Evolutionary conservation across 2,797 vertebrate genomes (phyloP).

Genomic region (Fistularia commersonii): DNA sequence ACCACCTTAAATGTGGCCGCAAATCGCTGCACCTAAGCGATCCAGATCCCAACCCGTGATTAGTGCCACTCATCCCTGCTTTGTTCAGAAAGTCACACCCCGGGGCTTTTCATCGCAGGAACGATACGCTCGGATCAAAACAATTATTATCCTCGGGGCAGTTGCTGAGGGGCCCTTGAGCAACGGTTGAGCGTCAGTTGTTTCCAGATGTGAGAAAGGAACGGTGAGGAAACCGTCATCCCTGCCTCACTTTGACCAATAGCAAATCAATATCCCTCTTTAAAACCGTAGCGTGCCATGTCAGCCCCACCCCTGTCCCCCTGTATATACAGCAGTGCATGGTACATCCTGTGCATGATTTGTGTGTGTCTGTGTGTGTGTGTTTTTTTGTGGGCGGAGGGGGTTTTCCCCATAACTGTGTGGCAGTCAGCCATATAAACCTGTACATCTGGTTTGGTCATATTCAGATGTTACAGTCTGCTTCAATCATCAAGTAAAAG

Average conservation of each 20-base stretch:
- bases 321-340: slow-evolving; percentile 19
- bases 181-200: not conserved
- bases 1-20: slow-evolving; percentile 22
- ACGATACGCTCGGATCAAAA: slow-evolving; percentile 6
- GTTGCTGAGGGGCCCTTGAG: slow-evolving; percentile 12
- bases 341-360: slow-evolving; percentile 14
- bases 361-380: slow-evolving; percentile 17
- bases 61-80: slow-evolving; percentile 19
- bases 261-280: slow-evolving; percentile 45
- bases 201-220: slow-evolving; percentile 11
- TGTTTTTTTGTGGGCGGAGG: slow-evolving; percentile 9
- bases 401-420: slow-evolving; percentile 36
- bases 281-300: slow-evolving; percentile 42
- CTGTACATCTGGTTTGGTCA: slow-evolving; percentile 55
- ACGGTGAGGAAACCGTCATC: slow-evolving; percentile 19
- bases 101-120: too few species aligned
- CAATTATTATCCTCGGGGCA: not conserved
- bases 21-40: slow-evolving; percentile 46
- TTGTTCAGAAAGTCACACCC: slow-evolving; percentile 23
- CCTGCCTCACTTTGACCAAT: slow-evolving; percentile 31
- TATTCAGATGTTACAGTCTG: slow-evolving; percentile 14
- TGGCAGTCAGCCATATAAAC: slow-evolving; percentile 40
- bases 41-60: slow-evolving; percentile 36
- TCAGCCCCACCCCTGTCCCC: slow-evolving; percentile 24
- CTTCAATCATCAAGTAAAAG: slow-evolving; percentile 17